These are phyloP conservation scores for Sarcophilus harrisii DNA, from an alignment of 2,797 vertebrate species.

Conservation along the genomic window DNA sequence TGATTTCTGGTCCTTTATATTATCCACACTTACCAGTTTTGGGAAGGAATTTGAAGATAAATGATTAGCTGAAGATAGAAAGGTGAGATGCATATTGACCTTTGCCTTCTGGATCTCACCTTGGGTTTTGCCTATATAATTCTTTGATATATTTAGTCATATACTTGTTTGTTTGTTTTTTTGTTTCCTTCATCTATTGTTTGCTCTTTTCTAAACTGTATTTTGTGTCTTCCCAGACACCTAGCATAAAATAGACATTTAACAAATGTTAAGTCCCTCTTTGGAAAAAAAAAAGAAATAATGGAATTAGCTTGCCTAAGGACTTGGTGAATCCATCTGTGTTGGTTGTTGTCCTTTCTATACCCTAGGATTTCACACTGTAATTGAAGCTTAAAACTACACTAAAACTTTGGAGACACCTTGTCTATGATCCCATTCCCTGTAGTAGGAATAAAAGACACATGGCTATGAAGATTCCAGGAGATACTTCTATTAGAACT, in stretches of 20 bases:
- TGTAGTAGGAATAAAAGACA: neutral
- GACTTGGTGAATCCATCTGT: neutral
- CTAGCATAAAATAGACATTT: neutral
- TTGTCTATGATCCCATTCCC: neutral
- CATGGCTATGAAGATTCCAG: neutral
- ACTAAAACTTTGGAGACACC: neutral
- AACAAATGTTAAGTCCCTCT: neutral
- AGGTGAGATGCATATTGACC: slow-evolving; percentile 27
- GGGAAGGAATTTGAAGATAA: slow-evolving; percentile 37
- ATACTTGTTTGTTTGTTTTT: neutral
- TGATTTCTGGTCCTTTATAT: slow-evolving; percentile 20
- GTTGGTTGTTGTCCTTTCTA: neutral
- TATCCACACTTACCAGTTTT: slow-evolving; percentile 50
- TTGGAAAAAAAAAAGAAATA: neutral
- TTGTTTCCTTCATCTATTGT: neutral
- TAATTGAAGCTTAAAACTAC: slow-evolving; percentile 33
- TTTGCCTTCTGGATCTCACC: neutral
- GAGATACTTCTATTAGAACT: neutral
- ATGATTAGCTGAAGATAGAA: slow-evolving; percentile 58
- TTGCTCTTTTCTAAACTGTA: neutral
- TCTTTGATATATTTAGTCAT: neutral
- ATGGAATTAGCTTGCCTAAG: neutral
- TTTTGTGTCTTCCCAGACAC: neutral
- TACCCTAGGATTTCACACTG: neutral
- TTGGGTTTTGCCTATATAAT: neutral